Percentiles rank a stretch among this genome's conserved stretches.
These are phyloP conservation scores for Ciconia nigra DNA, from an alignment of 2,797 vertebrate genomes.

Conservation along the genomic window DNA sequence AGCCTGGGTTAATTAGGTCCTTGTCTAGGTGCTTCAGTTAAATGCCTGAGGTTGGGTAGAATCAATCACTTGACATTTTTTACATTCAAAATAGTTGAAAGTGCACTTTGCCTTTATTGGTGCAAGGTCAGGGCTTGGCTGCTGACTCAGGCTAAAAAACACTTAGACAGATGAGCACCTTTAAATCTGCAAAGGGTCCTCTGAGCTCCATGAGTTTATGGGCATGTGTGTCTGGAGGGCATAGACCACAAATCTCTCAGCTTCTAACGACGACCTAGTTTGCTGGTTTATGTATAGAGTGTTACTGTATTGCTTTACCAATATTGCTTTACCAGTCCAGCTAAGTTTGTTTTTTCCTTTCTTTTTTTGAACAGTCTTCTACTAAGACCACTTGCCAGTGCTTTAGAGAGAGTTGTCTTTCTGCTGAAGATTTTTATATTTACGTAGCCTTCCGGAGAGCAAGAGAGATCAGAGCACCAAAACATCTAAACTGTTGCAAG, in stretches of 20 bases:
- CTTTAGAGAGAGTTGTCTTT: slow-evolving; percentile 37
- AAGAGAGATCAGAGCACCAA: slow-evolving; percentile 31
- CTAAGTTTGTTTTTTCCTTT: background rate
- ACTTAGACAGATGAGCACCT: background rate
- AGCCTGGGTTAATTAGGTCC: background rate
- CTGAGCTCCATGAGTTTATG: background rate
- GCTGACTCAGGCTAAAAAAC: background rate
- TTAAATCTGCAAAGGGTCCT: background rate
- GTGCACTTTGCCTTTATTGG: background rate
- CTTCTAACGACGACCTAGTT: background rate
- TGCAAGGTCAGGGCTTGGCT: background rate
- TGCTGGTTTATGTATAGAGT: background rate
- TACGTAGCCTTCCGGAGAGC: background rate
- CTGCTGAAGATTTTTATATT: slow-evolving; percentile 14
- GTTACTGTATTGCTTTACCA: background rate
- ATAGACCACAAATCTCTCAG: background rate
- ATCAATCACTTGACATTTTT: background rate
- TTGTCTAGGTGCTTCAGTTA: background rate
- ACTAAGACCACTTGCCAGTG: slow-evolving; percentile 30
- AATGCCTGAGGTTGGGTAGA: background rate
- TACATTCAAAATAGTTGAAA: background rate
- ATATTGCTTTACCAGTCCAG: background rate
- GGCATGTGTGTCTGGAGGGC: background rate
- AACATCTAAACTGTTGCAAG: slow-evolving; percentile 3
- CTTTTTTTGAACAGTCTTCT: background rate